Evolutionary conservation across 23 tunicate genomes (phyloP).

Genomic region (Halocynthia roretzi): DNA sequence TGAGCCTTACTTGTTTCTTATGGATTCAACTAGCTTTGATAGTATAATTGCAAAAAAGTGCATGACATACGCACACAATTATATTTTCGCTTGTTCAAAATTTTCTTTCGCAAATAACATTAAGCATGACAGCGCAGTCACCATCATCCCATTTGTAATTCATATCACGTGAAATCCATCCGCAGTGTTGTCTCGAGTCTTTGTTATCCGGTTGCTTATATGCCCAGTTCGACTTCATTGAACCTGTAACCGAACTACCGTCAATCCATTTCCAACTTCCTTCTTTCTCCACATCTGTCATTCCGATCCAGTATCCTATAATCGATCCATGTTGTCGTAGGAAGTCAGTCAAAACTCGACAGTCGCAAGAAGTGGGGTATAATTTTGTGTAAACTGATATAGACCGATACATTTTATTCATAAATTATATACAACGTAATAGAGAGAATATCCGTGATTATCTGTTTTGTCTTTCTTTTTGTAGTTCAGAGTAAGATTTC

Average conservation of each 20-base stretch:
- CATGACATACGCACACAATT: no score
- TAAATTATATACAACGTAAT: no score
- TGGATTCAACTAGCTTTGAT: no score
- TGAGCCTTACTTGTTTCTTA: no score
- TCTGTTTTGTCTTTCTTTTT: no score
- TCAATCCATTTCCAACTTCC: slow-evolving; percentile 13
- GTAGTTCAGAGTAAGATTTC: no score
- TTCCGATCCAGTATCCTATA: slow-evolving; percentile 6
- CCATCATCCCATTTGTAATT: slow-evolving; percentile 28
- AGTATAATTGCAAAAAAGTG: no score
- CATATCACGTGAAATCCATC: slow-evolving; percentile 7
- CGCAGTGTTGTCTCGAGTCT: slow-evolving; percentile 8
- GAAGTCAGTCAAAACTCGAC: not conserved
- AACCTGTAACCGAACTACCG: not conserved
- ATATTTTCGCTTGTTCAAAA: not conserved
- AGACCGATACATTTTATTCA: no score
- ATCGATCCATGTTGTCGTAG: slow-evolving; percentile 3
- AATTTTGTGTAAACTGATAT: no score
- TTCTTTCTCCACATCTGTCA: slow-evolving; percentile 8
- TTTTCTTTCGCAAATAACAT: slow-evolving; percentile 13
- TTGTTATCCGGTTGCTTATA: slow-evolving; percentile 11
- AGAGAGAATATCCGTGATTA: no score
- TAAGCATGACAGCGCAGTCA: not conserved
- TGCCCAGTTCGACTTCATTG: not conserved
- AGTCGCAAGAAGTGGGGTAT: no score